Evolutionary conservation across 2,113 vertebrate genomes (phyloP), one percentile per base, ranked within the genome.

Genomic region (Perognathus longimembris): DNA sequence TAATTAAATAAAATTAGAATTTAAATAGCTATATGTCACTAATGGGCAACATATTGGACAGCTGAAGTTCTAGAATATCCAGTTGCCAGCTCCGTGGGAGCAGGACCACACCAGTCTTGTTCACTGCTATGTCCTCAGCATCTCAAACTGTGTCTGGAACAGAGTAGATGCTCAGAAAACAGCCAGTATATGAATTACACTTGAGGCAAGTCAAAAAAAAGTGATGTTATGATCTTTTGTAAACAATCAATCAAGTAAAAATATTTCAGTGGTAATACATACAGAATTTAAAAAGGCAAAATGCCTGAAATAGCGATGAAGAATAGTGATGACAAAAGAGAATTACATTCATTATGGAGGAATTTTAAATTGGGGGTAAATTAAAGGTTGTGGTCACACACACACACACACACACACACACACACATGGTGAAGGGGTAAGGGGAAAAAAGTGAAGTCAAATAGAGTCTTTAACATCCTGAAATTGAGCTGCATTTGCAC

Each of bases 101-200:
- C 36, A 50, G 32, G 40, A 30, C 36, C 36, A 30, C 57, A 64
- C 82, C 50, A 63, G 18, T 74, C 40, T 36, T 85, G 21, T 50
- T 93, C 63, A 26, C 64, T 75, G n/a, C 36, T 76, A 1, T 36
- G 24, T 28, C 71, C 10, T 70, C 69, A 80, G 6, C 6, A 17
- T 45, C n/a, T 73, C 84, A 91, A n/a, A 74, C n/a, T 79, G 34
- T 73, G 42, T 81, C 69, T 81, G 80, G 38, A 24, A 40, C 21
- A 45, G 32, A 84, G 50, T 70, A 63, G 32, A 38, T 77, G 11
- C 63, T 96, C 81, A 89, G 38, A 86, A 89, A 92, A 86, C 32
- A 71, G 30, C 24, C 54, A 6, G 15, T 70, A 2, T 45, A 12
- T 38, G 40, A 90, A 70, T 80, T 67, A 91, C 85, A 80, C 45